Base-by-base conservation (phyloP, 2,797 vertebrate species). In the Fistularia tabacaria region DNA sequence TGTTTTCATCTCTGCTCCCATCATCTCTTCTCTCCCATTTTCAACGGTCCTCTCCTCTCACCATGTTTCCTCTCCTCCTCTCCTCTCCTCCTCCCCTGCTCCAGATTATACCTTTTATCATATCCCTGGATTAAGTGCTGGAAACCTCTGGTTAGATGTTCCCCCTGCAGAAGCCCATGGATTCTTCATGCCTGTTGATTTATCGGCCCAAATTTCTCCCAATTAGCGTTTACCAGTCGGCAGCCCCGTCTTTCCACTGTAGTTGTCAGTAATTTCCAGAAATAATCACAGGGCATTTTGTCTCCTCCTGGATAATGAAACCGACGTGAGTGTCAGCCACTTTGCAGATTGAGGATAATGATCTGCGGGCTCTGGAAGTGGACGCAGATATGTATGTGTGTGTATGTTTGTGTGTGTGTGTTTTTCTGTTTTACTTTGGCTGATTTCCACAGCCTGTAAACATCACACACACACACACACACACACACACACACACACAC, bases 171-270 rank as follows among this genome's bases (percentile, higher is more conserved):
- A 5, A 25, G 5, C 25, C 25, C 25, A 25, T 25, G 25, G 25
- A 25, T 25, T 25, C 25, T 25, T 25, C 25, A 25, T 25, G 25
- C 25, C 25, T 25, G 2, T 25, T 25, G 25, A 25, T 25, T 25
- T 25, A 25, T 25, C n/a, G n/a, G n/a, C n/a, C n/a, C n/a, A n/a
- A n/a, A n/a, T n/a, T n/a, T 46, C 3, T 6, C 1, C 65, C 57
- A 61, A 58, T 64, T 69, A 69, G 57, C 36, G 37, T 51, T 12
- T 6, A 1, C 53, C 43, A 54, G 41, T 51, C 42, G 51, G 6
- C 7, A 42, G 3, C 4, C 4, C 46, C 40, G 7, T 52, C 39
- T 36, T 14, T 50, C 25, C 41, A n/a, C 45, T 7, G 1, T 0
- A n/a, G 49, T 12, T 6, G 49, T 49, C 14, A 5, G 25, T 25